Base-by-base conservation (phyloP, 2,888 invertebrate species). In the Linyphia triangularis region DNA sequence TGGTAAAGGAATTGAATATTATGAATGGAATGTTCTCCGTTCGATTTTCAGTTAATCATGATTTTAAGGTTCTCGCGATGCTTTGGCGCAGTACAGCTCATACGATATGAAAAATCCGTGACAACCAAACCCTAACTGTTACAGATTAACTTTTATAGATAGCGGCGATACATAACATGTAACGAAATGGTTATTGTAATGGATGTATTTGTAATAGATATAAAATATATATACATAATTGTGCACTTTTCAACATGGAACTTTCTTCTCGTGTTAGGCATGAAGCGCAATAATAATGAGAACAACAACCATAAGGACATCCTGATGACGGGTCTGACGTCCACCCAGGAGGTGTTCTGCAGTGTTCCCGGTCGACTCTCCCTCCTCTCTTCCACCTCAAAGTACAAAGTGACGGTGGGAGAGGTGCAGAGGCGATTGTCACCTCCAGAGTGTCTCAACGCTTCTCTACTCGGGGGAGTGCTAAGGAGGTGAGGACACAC, bases 361-460 rank as follows among this genome's bases (percentile, higher is more conserved):
- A 97, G 97, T 72, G 99, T 99, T 77, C 99, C 99, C 37, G 99
- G 99, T 61, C 95, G 98, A 84, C 95, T 99, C 91, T 98, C 98
- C 82, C 95, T 99, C 90, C 95, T 99, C 91, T 98, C 98, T 91
- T 98, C 98, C 92, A 99, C 99, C 92, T 99, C 99, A 94, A 99
- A 99, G 95, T 99, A 99, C 95, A 99, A 99, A 94, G 99, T 99
- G 92, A 99, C 99, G 57, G 98, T 99, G 88, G 99, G 98, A 9
- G 99, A 99, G 94, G 99, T 99, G 88, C 99, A 99, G 94, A 95
- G 99, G 92, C 95, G 99, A 91, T 94, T 99, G 90, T 98, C 98
- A 77, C 99, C 99, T 57, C 99, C 99, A 0, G 99, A 99, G 94
- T 99, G 99, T 94, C 95, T 99, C 91, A 99, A 99, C 93, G 99